These are phyloP conservation scores for Lepisosteus oculatus DNA, from an alignment of 2,113 vertebrate genomes.

Conservation along the genomic window DNA sequence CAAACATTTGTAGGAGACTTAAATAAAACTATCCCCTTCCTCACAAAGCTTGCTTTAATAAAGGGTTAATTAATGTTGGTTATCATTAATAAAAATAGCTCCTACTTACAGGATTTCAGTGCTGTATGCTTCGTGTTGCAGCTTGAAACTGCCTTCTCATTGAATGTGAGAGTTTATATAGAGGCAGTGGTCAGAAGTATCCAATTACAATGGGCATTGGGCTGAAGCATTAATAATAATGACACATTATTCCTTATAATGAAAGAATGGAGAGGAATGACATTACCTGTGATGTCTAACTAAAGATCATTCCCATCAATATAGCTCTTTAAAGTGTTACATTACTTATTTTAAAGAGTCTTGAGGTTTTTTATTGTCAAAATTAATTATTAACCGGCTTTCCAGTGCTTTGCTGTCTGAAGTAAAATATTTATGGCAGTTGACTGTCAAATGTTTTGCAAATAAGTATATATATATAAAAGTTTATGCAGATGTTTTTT, in stretches of 20 bases:
- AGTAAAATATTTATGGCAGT: too few relatives aligned
- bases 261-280: not conserved
- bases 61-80: too few relatives aligned
- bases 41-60: too few relatives aligned
- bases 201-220: constrained; percentile 31
- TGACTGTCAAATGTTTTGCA: too few relatives aligned
- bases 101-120: constrained; percentile 29
- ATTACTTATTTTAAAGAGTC: too few relatives aligned
- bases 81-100: not conserved
- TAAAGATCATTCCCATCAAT: not conserved
- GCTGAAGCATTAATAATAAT: constrained; percentile 7
- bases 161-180: constrained; percentile 31
- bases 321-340: not conserved
- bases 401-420: too few relatives aligned
- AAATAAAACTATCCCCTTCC: too few relatives aligned
- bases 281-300: not conserved
- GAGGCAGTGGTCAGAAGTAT: constrained; percentile 17
- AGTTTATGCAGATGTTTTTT: too few relatives aligned
- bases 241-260: not conserved
- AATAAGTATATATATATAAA: too few relatives aligned
- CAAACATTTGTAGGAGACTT: too few relatives aligned
- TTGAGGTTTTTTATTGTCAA: too few relatives aligned
- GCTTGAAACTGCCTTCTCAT: constrained; percentile 6
- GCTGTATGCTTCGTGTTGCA: not conserved
- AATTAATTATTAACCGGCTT: too few relatives aligned